Evolutionary conservation across 2,888 invertebrate genomes (phyloP).

Genomic region (Lasiommata megera): DNA sequence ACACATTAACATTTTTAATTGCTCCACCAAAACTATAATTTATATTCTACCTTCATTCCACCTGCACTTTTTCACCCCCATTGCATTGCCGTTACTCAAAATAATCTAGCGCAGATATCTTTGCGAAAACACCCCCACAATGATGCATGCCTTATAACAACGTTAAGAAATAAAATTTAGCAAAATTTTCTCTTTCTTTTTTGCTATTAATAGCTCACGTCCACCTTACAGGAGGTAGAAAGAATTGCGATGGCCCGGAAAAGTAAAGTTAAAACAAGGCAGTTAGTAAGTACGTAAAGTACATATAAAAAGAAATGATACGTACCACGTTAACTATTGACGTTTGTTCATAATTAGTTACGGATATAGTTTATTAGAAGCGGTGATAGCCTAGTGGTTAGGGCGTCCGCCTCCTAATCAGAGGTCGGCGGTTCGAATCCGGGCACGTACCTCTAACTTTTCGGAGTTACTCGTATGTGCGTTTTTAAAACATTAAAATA

Average conservation of each 20-base stretch:
- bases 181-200: conserved; percentile 47
- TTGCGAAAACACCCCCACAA: conserved; percentile 47
- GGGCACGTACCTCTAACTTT: no score
- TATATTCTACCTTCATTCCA: conserved; percentile 51
- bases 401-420: no score
- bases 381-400: no score
- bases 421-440: no score
- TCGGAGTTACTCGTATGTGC: no score
- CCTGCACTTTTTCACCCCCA: conserved; percentile 58
- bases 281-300: no score
- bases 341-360: no score
- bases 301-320: no score
- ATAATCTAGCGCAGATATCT: conserved; percentile 76
- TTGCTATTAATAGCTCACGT: background rate
- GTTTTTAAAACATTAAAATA: no score
- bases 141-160: conserved; percentile 63
- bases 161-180: conserved; percentile 54
- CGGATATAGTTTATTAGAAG: no score
- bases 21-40: conserved; percentile 70
- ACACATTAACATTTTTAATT: conserved; percentile 63
- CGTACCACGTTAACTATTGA: no score
- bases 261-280: background rate
- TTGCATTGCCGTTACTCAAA: conserved; percentile 70
- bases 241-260: conserved; percentile 37
- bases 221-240: background rate